phyloP scores from a whole-genome alignment of 2,113 vertebrate genomes.

The Hypocryptadius cinnamomeus region DNA sequence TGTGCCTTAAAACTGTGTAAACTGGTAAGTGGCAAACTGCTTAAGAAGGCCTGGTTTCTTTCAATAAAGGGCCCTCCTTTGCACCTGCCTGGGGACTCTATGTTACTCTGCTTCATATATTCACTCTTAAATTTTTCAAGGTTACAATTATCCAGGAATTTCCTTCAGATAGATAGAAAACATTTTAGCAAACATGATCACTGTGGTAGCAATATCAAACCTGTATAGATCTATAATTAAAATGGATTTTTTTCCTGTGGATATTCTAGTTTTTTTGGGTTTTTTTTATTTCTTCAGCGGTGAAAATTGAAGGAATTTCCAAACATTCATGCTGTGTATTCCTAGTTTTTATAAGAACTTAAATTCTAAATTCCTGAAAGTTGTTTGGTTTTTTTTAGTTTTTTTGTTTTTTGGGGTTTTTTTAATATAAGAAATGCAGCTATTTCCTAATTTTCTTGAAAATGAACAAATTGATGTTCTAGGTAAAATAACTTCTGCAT shows the following conservation, averaged over 20 bases:
- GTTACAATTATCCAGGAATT: neutral
- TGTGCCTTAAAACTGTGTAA: neutral
- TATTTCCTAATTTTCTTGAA: neutral
- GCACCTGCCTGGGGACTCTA: neutral
- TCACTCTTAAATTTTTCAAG: neutral
- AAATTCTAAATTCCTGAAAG: neutral
- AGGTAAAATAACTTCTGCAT: neutral
- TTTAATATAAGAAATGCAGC: neutral
- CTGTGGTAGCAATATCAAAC: neutral
- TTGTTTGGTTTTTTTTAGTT: too few relatives aligned
- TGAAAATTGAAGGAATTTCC: neutral
- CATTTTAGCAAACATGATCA: neutral
- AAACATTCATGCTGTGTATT: neutral
- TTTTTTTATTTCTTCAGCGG: neutral
- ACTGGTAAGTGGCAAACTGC: neutral
- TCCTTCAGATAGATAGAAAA: neutral
- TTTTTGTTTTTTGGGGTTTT: neutral
- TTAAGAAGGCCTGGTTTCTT: neutral
- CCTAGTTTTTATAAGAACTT: neutral
- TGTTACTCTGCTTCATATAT: fast-evolving
- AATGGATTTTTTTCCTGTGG: neutral
- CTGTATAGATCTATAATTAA: neutral
- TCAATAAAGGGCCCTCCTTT: neutral
- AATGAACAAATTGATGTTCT: neutral
- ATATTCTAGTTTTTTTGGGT: neutral